phyloP scores from a whole-genome alignment of 2,797 vertebrate species.

The Tiaroga cobitis region DNA sequence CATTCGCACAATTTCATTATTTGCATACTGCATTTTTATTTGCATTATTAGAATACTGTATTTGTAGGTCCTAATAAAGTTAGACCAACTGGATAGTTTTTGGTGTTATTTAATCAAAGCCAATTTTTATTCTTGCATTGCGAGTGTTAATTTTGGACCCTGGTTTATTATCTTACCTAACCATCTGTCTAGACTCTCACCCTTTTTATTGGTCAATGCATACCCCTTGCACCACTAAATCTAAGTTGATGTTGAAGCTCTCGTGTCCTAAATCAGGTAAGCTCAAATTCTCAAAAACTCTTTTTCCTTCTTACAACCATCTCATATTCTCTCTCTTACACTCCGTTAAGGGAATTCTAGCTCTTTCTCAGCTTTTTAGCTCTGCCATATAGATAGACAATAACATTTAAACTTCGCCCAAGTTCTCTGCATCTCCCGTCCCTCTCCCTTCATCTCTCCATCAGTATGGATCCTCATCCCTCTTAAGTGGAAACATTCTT shows the following conservation, averaged over 20 bases:
- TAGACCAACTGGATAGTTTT: background rate
- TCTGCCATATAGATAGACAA: background rate
- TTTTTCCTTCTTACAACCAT: conserved; percentile 25
- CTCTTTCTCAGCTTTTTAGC: background rate
- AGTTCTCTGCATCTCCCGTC: background rate
- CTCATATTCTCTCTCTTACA: background rate
- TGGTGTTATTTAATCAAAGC: conserved; percentile 9
- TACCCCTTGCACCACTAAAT: conserved; percentile 22
- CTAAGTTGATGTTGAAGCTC: conserved; percentile 19
- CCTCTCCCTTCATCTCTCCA: conserved; percentile 10
- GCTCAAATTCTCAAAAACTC: conserved; percentile 4
- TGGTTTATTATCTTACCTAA: conserved; percentile 6
- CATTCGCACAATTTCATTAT: background rate
- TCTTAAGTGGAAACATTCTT: conserved; percentile 29
- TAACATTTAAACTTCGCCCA: conserved; percentile 36
- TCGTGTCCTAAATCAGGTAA: conserved; percentile 13
- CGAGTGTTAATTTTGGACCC: background rate
- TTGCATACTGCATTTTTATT: no score
- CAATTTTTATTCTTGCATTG: background rate
- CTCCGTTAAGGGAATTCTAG: background rate
- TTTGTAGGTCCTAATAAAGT: background rate
- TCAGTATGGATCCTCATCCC: conserved; percentile 1
- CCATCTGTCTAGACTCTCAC: conserved; percentile 19
- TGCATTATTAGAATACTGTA: background rate
- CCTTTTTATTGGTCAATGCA: conserved; percentile 36